These are phyloP conservation scores for Phyllotreta cruciferae DNA, from an alignment of 2,888 invertebrate genomes.

Conservation along the genomic window DNA sequence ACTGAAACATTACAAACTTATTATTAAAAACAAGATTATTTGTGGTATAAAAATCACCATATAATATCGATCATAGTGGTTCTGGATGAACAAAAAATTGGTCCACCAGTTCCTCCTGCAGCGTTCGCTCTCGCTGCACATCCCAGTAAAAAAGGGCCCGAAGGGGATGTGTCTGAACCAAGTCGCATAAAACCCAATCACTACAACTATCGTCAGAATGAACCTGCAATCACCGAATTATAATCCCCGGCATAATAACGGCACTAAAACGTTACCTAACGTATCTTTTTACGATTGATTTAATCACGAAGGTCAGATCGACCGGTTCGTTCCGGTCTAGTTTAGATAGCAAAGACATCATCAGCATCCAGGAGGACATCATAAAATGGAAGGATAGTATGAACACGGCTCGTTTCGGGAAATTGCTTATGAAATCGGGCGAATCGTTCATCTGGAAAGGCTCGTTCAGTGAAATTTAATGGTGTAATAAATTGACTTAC, in stretches of 20 bases:
- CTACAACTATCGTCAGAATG: slow-evolving; percentile 43
- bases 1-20: slow-evolving; percentile 46
- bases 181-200: slow-evolving; percentile 46
- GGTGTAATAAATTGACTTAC: slow-evolving; percentile 26
- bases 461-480: slow-evolving; percentile 8
- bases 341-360: slow-evolving; percentile 30
- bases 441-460: slow-evolving; percentile 31
- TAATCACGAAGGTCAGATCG: slow-evolving; percentile 37
- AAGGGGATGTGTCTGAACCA: slow-evolving; percentile 45
- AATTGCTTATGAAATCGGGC: slow-evolving; percentile 23
- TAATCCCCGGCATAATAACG: neutral
- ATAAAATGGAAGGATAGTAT: slow-evolving; percentile 36
- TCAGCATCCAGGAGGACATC: slow-evolving; percentile 38
- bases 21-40: neutral
- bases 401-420: slow-evolving; percentile 33
- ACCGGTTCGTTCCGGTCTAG: slow-evolving; percentile 41
- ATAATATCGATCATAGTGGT: slow-evolving; percentile 44
- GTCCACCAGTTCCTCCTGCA: slow-evolving; percentile 52
- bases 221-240: slow-evolving; percentile 43
- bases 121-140: slow-evolving; percentile 46
- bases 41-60: slow-evolving; percentile 44
- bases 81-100: slow-evolving; percentile 51
- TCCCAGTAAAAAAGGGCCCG: slow-evolving; percentile 48
- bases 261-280: slow-evolving; percentile 42
- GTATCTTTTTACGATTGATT: slow-evolving; percentile 46